These are phyloP conservation scores for Geodia barretti DNA, from an alignment of 37 sponge, comb jelly and placozoan genomes.

Conservation along the genomic window DNA sequence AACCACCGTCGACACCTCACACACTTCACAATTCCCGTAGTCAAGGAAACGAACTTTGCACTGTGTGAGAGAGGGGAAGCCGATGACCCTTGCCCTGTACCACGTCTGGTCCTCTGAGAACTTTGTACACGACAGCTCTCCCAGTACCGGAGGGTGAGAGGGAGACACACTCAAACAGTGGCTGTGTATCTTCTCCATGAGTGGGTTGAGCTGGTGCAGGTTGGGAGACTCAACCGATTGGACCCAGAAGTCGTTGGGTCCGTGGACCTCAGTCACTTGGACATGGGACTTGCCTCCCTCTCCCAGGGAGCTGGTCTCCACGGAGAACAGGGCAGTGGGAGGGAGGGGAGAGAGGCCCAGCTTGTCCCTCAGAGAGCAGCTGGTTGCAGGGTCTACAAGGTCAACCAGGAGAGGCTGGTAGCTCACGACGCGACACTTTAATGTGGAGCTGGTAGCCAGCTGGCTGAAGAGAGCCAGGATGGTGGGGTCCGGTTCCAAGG, in stretches of 20 bases:
- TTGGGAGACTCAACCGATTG: constrained; percentile 17
- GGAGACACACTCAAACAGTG: neutral
- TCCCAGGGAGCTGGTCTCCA: neutral
- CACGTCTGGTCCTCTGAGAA: constrained; percentile 46
- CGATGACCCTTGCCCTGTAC: constrained; percentile 53
- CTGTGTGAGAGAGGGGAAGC: neutral
- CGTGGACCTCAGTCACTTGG: constrained; percentile 16
- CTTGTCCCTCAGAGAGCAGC: constrained; percentile 3
- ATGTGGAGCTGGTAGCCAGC: neutral
- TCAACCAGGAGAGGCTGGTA: constrained; percentile 26
- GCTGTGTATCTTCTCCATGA: constrained; percentile 15
- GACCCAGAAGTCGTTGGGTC: constrained; percentile 50
- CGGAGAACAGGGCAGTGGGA: neutral
- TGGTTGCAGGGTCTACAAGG: neutral
- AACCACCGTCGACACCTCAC: neutral
- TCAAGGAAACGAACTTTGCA: constrained; percentile 41
- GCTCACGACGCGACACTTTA: constrained; percentile 19
- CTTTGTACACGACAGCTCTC: constrained; percentile 42
- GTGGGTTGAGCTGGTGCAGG: neutral
- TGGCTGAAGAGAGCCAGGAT: neutral
- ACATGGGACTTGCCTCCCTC: constrained; percentile 4
- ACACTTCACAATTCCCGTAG: constrained; percentile 35
- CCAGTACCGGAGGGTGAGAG: constrained; percentile 8
- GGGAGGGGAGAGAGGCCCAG: constrained; percentile 23
- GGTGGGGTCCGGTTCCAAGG: neutral